phyloP scores from a whole-genome alignment of 2,888 invertebrate genomes.

The Fabriciana adippe region DNA sequence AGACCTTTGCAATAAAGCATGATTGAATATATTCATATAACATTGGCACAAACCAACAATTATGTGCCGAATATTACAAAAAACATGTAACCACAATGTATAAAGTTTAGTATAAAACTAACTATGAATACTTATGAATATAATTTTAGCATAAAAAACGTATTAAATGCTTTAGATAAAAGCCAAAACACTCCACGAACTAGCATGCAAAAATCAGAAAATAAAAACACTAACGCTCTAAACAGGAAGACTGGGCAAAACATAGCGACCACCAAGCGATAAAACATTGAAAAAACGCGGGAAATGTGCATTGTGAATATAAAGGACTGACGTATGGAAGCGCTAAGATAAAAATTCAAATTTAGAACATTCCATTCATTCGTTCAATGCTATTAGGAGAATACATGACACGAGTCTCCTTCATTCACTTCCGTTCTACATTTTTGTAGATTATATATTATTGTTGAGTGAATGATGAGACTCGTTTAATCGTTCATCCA shows the following conservation, averaged over 20 bases:
- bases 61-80: constrained; percentile 4
- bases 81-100: constrained; percentile 19
- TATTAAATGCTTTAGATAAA: constrained; percentile 45
- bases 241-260: constrained; percentile 57
- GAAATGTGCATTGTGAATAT: constrained; percentile 39
- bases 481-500: constrained; percentile 27
- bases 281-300: constrained; percentile 43
- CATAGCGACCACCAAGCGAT: constrained; percentile 61
- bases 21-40: neutral
- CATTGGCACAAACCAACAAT: constrained; percentile 11
- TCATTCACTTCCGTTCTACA: constrained; percentile 2
- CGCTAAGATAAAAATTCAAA: constrained; percentile 34
- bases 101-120: constrained; percentile 25
- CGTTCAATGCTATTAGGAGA: constrained; percentile 35
- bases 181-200: constrained; percentile 61
- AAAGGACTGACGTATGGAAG: constrained; percentile 41
- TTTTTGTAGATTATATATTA: neutral
- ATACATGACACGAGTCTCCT: constrained; percentile 8
- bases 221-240: constrained; percentile 43
- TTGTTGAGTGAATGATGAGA: constrained; percentile 1
- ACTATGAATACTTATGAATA: constrained; percentile 24
- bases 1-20: too few species aligned
- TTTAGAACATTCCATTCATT: constrained; percentile 40
- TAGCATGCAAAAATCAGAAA: constrained; percentile 46
- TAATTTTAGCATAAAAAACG: constrained; percentile 25